A percentile compares a stretch with the other conserved stretches of the same genome.
Conservation (phyloP, 2,113 vertebrate species). For the Clarias gariepinus region DNA sequence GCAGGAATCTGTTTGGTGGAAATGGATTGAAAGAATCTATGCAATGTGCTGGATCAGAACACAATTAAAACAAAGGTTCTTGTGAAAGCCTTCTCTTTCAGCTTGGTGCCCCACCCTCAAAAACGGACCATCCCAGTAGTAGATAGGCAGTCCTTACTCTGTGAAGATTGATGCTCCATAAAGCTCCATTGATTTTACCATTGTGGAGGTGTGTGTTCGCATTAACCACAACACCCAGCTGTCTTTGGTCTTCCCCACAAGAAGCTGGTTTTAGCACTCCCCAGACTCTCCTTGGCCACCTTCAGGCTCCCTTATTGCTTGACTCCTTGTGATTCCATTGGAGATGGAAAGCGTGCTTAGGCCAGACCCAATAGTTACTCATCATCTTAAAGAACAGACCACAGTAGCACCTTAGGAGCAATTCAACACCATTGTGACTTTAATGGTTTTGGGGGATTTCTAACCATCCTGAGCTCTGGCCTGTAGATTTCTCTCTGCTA, state of each 20-base stretch:
- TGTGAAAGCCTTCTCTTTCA: conserved; percentile 57
- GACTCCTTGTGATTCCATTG: conserved; percentile 55
- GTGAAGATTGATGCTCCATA: conserved; percentile 78
- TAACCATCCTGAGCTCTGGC: conserved; percentile 33
- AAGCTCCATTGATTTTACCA: conserved; percentile 79
- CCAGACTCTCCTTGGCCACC: conserved; percentile 63
- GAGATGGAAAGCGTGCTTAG: conserved; percentile 67
- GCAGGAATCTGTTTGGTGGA: conserved; percentile 4
- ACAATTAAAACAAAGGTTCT: conserved; percentile 30
- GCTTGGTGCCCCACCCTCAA: conserved; percentile 50
- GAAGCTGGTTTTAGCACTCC: conserved; percentile 71
- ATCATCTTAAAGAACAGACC: conserved; percentile 77
- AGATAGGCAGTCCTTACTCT: conserved; percentile 66
- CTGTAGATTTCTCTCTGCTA: conserved; percentile 34
- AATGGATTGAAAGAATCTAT: conserved; percentile 46
- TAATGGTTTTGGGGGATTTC: conserved; percentile 54
- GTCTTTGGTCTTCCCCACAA: conserved; percentile 73
- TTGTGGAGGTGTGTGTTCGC: conserved; percentile 77
- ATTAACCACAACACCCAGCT: conserved; percentile 78
- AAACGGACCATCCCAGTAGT: conserved; percentile 53
- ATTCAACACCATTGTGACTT: conserved; percentile 68
- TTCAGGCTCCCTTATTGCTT: conserved; percentile 65
- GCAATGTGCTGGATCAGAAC: conserved; percentile 11
- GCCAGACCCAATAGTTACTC: conserved; percentile 68
- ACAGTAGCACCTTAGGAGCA: conserved; percentile 65